Base-by-base conservation (phyloP, 2,797 vertebrate genomes). In the Harpagifer antarcticus region DNA sequence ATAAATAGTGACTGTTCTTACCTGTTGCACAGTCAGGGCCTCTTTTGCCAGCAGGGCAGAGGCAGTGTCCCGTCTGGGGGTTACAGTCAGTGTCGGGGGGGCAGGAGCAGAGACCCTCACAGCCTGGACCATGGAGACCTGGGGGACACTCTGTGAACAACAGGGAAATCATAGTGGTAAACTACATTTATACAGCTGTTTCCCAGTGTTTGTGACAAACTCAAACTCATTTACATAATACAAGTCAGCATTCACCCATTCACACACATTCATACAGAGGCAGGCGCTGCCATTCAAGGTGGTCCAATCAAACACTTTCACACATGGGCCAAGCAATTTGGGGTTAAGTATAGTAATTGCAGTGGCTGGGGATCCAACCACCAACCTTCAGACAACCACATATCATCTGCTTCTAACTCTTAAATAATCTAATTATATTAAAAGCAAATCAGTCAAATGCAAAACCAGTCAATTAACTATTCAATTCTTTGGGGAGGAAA, bases 1-100 rank as follows among this genome's bases (percentile, higher is more conserved):
- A 12, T 16, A 11, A 56, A 9, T 16, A 11, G 52, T 55, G 31
- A 10, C 11, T 68, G 15, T 44, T 76, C 83, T 88, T 84, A 94
- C 78, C 2, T 37, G 43, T 80, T 65, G 79, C 67, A 78, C 94
- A 95, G 79, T 84, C 15, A 0, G 52, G 84, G 50, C 93, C 91
- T 6, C 55, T 89, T 90, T 85, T 93, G 17, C 90, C 95, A 0
- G 83, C 81, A 42, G 92, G 78, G 84, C 92, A 96, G 1, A 62
- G 20, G 50, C 92, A 93, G 48, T 55, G 77, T 71, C 94, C 94
- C 0, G 81, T 92, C 70, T 93, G 63, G 0, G 72, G 78, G 83
- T 94, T 88, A 78, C 93, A 94, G 3, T 14, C 85, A 63, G 86
- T 77, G 16, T 75, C 62, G n/a, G 71, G 54, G 43, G 79, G 82